phyloP scores from a whole-genome alignment of 2,113 vertebrate species.

The Lethenteron camtschaticum region DNA sequence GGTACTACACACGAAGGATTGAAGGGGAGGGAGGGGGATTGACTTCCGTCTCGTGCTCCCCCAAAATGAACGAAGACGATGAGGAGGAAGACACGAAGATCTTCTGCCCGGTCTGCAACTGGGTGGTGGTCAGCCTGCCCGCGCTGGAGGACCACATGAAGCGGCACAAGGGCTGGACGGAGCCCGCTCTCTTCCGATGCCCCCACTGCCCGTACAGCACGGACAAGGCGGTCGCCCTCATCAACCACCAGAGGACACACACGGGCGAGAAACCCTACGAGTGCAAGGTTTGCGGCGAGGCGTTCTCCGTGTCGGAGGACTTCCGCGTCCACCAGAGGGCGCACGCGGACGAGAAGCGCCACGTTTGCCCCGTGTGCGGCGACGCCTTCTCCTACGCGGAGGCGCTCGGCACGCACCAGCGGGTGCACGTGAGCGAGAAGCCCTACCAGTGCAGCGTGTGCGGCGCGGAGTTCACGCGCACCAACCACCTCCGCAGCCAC shows the following conservation, averaged over 20 bases:
- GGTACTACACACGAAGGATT: no score
- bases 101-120: no score
- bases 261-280: constrained; percentile 1
- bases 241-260: constrained; percentile 1
- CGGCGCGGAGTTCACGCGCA: background rate
- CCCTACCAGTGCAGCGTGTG: constrained; percentile 4
- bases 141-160: no score
- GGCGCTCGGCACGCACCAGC: background rate
- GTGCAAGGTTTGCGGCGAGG: background rate
- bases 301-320: background rate
- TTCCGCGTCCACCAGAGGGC: background rate
- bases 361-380: background rate
- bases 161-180: no score
- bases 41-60: no score
- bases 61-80: no score
- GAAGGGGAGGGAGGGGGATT: no score
- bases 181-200: background rate
- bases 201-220: constrained; percentile 3
- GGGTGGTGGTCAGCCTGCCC: no score
- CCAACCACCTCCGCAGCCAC: background rate
- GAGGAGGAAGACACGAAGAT: no score
- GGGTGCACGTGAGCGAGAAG: background rate
- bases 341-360: background rate
- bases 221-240: background rate
- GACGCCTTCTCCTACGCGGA: background rate